Evolutionary conservation across 2,113 vertebrate genomes (phyloP).

Genomic region (Eclectus roratus): DNA sequence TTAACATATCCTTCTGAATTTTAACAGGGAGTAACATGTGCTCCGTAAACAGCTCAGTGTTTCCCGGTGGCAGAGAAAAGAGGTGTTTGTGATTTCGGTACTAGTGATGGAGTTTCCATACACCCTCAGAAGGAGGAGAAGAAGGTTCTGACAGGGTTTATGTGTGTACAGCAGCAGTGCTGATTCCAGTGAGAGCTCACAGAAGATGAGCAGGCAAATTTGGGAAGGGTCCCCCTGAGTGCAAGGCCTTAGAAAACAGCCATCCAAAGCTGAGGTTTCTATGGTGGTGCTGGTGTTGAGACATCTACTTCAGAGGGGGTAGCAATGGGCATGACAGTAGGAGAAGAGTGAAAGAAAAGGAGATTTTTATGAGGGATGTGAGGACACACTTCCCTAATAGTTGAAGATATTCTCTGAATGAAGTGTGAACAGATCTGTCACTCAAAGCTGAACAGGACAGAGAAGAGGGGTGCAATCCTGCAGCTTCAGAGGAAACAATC

Average conservation of each 20-base stretch:
- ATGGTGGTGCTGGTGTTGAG: not conserved
- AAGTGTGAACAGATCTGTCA: not conserved
- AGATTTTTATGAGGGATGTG: not conserved
- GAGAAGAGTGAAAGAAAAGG: not conserved
- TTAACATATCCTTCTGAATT: slow-evolving; percentile 31
- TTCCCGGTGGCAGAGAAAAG: not conserved
- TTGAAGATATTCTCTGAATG: not conserved
- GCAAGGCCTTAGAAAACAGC: not conserved
- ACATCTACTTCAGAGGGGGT: not conserved
- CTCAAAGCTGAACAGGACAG: not conserved
- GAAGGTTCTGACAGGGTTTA: not conserved
- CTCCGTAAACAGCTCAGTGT: not conserved
- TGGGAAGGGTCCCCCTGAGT: not conserved
- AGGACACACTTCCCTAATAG: not conserved
- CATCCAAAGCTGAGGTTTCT: not conserved
- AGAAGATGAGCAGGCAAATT: not conserved
- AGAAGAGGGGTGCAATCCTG: not conserved
- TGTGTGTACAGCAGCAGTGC: not conserved
- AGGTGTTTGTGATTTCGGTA: not conserved
- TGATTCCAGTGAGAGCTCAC: not conserved
- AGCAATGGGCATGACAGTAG: not conserved
- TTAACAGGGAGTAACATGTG: not conserved
- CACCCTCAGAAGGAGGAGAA: not conserved
- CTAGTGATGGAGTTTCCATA: not conserved
- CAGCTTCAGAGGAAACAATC: not conserved